A percentile compares a stretch with the other conserved stretches of the same genome.
phyloP scores from a whole-genome alignment of 2,797 vertebrate genomes.

The Molossus molossus region DNA sequence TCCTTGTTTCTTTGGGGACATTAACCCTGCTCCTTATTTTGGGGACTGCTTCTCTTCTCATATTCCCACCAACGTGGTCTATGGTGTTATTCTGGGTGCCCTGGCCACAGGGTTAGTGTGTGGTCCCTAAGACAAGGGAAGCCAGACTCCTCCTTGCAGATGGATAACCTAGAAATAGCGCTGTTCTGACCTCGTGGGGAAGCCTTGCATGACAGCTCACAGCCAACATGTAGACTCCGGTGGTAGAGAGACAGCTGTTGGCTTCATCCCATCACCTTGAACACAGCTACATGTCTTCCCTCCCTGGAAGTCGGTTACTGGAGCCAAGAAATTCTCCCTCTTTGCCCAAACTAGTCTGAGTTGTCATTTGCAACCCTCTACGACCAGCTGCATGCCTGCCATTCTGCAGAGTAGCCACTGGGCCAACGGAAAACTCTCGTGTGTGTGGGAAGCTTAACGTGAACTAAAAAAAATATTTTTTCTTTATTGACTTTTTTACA shows the following conservation, averaged over 20 bases:
- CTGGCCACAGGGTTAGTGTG: too few species aligned
- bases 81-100: too few species aligned
- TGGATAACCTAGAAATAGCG: neutral
- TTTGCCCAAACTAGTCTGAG: slow-evolving; percentile 22
- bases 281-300: neutral
- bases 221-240: neutral
- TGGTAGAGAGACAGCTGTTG: slow-evolving; percentile 41
- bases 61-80: neutral
- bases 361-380: neutral
- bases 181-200: neutral
- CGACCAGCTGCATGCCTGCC: neutral
- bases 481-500: too few species aligned
- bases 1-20: neutral
- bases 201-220: neutral
- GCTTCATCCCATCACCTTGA: neutral
- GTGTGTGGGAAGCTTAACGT: neutral
- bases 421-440: neutral
- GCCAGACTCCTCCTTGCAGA: neutral
- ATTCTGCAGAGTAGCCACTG: neutral
- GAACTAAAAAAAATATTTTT: too few species aligned
- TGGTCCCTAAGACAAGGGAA: neutral
- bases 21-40: neutral
- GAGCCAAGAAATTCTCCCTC: slow-evolving; percentile 46
- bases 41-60: neutral
- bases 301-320: neutral